phyloP scores from a whole-genome alignment of 1,140 invertebrate species.

The Euura saliciscinereae region DNA sequence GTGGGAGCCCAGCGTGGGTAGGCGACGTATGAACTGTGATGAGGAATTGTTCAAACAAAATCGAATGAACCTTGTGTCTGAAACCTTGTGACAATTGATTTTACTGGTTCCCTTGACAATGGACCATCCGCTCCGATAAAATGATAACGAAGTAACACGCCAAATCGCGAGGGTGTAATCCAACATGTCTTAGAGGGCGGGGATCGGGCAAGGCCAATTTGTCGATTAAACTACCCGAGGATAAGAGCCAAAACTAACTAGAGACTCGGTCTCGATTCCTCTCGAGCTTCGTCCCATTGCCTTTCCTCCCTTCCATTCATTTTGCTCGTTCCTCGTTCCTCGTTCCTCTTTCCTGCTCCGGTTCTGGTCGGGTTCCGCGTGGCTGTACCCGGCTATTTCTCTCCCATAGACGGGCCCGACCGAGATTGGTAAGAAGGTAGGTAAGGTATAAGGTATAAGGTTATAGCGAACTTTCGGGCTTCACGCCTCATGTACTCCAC shows the following conservation, averaged over 20 bases:
- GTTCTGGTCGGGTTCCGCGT: slow-evolving; percentile 31
- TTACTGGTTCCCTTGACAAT: no score
- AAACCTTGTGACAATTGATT: no score
- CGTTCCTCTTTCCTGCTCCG: neutral
- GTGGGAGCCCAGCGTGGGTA: no score
- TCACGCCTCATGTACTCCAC: slow-evolving; percentile 45
- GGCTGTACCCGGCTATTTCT: slow-evolving; percentile 29
- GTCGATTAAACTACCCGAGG: slow-evolving; percentile 46
- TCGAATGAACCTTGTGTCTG: no score
- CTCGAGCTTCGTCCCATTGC: slow-evolving; percentile 1
- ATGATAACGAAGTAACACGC: no score
- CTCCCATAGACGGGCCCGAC: slow-evolving; percentile 26
- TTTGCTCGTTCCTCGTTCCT: slow-evolving; percentile 1
- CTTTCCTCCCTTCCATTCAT: slow-evolving; percentile 9
- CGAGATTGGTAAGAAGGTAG: slow-evolving; percentile 41
- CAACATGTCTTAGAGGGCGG: no score
- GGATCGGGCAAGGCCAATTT: slow-evolving; percentile 35
- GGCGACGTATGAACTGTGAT: no score
- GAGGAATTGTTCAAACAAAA: no score
- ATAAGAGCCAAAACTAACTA: slow-evolving; percentile 39
- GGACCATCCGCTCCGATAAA: no score
- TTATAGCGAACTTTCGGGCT: slow-evolving; percentile 44
- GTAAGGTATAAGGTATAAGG: slow-evolving; percentile 27
- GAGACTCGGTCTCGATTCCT: slow-evolving; percentile 24
- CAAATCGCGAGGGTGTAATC: no score